Evolutionary conservation across 2,113 vertebrate species (phyloP).

Genomic region (Burhinus bistriatus): DNA sequence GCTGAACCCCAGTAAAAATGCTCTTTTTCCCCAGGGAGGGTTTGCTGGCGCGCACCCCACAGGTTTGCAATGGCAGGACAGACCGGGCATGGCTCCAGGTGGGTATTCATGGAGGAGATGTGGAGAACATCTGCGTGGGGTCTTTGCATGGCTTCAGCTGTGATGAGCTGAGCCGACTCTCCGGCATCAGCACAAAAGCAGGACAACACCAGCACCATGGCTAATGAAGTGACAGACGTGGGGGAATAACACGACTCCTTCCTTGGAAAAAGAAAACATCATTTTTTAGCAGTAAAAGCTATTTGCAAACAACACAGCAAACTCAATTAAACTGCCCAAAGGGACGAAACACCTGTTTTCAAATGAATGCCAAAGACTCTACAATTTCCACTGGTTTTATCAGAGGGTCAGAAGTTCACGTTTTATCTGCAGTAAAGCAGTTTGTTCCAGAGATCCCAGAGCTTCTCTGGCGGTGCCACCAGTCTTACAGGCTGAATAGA

Average conservation of each 20-base stretch:
- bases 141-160: not conserved
- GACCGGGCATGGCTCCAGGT: not conserved
- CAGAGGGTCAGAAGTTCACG: accelerated
- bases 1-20: accelerated
- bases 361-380: not conserved
- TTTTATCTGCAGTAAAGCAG: not conserved
- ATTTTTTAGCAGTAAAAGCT: not conserved
- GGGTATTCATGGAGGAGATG: accelerated
- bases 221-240: accelerated
- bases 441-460: not conserved
- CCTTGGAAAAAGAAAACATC: not conserved
- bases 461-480: not conserved
- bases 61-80: not conserved
- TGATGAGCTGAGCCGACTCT: not conserved
- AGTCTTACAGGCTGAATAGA: not conserved
- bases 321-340: not conserved
- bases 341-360: not conserved
- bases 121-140: not conserved
- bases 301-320: not conserved
- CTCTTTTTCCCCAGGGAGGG: not conserved
- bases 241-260: not conserved
- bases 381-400: not conserved
- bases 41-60: accelerated
- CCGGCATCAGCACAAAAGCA: not conserved
- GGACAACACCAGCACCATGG: accelerated